phyloP scores from a whole-genome alignment of 2,797 vertebrate genomes.

The Pogoniulus pusillus region DNA sequence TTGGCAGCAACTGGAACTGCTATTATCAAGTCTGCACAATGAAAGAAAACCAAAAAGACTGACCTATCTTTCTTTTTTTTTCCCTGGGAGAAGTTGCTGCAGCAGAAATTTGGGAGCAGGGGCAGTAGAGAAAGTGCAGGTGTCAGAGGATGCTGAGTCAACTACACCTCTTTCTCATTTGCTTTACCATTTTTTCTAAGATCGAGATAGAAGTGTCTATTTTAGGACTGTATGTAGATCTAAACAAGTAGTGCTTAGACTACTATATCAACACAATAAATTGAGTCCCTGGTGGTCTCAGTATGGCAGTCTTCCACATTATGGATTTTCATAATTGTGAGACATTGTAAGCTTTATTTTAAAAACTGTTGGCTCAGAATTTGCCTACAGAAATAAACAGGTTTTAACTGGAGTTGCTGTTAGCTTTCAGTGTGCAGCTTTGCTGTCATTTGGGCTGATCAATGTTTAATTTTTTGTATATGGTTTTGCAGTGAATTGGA shows the following conservation, averaged over 20 bases:
- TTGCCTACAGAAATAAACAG: background rate
- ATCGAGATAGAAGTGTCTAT: background rate
- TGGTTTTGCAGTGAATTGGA: background rate
- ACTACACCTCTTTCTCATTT: background rate
- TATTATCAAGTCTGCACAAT: background rate
- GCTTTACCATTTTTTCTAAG: background rate
- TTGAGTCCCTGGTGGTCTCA: background rate
- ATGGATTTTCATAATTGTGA: background rate
- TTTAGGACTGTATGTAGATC: background rate
- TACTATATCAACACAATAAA: background rate
- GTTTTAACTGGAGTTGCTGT: background rate
- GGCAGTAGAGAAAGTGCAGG: rapidly evolving
- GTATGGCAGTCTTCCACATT: background rate
- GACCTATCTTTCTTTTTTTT: background rate
- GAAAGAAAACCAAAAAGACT: background rate
- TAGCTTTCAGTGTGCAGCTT: background rate
- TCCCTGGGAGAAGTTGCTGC: background rate
- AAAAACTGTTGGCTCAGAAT: background rate
- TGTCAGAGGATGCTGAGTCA: background rate
- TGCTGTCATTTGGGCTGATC: background rate
- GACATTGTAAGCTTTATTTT: background rate
- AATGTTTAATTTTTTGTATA: background rate
- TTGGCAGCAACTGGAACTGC: background rate
- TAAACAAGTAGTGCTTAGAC: background rate
- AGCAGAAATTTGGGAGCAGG: background rate